These are phyloP conservation scores for Drosophila pegasa DNA, from an alignment of 2,888 invertebrate species.

Conservation along the genomic window DNA sequence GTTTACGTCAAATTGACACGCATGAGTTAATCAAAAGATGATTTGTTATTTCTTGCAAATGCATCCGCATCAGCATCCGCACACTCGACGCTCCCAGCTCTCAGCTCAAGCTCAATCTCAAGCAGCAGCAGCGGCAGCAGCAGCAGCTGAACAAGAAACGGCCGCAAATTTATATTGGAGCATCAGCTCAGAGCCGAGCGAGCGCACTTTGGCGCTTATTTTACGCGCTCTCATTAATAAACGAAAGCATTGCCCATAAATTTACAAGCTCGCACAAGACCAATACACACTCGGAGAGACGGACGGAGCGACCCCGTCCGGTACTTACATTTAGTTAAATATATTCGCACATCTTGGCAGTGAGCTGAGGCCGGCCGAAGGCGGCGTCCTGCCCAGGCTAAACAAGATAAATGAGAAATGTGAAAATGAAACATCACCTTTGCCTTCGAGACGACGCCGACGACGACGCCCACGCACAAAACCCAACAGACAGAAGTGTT, in stretches of 20 bases:
- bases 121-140: slow-evolving; percentile 34
- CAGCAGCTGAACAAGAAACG: slow-evolving; percentile 22
- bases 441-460: slow-evolving; percentile 56
- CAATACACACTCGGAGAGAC: slow-evolving; percentile 15
- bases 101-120: no score
- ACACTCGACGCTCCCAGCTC: slow-evolving; percentile 11
- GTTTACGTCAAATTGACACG: slow-evolving; percentile 80
- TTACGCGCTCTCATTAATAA: slow-evolving; percentile 71
- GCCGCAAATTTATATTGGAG: slow-evolving; percentile 52
- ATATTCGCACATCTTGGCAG: slow-evolving; percentile 38
- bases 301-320: slow-evolving; percentile 35
- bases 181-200: slow-evolving; percentile 16
- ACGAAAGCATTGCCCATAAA: slow-evolving; percentile 66
- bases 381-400: slow-evolving; percentile 64
- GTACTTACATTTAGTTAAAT: slow-evolving; percentile 52
- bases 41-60: slow-evolving; percentile 79
- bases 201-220: slow-evolving; percentile 37
- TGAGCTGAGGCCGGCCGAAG: slow-evolving; percentile 21
- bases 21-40: slow-evolving; percentile 82
- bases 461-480: slow-evolving; percentile 38
- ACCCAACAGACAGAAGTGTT: slow-evolving; percentile 30
- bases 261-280: slow-evolving; percentile 32
- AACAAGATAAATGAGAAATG: slow-evolving; percentile 84
- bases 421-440: slow-evolving; percentile 84
- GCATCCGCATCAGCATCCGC: slow-evolving; percentile 61